Evolutionary conservation across 2,888 invertebrate genomes (phyloP), one percentile per base, ranked within the genome.

Genomic region (Autographa pulchrina): DNA sequence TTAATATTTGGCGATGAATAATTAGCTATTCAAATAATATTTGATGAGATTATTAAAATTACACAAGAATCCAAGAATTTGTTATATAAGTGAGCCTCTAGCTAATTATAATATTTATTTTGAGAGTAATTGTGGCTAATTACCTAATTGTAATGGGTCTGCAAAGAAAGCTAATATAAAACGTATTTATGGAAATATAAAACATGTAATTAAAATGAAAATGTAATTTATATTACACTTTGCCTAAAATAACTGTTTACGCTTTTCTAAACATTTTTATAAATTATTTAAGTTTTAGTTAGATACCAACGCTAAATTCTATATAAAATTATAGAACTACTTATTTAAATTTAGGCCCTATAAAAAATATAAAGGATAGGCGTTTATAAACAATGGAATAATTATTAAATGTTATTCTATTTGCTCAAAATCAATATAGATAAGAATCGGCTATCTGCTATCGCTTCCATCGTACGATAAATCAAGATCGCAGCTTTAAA

Each of bases 201-300:
- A 41, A 14, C 56, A 35, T 18, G n/a, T 62, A 69, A 59, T 78
- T 78, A 69, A 31, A 52, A 62, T 58, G 25, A 72, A 64, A 68
- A 54, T 31, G 6, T 43, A 66, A 69, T 66, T 64, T 48, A 58
- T 73, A 78, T 69, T n/a, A 69, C 35, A 61, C 64, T 65, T 52
- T 58, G 38, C 18, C 11, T 16, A 35, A 43, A 32, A 52, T 20
- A 65, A 60, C 32, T 43, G 48, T 65, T 68, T 68, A 75, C 75
- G 75, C 61, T 70, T 66, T 79, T 70, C 67, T 70, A n/a, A 65
- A 58, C 58, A 65, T 35, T 62, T n/a, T 63, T 32, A 65, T 18
- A 35, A 68, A 62, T 62, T 67, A 20, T n/a, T 18, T 18, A 14
- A 8, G 18, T 8, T 8, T 52, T 52, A 52, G 18, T 13, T 52